phyloP scores from a whole-genome alignment of 1,140 invertebrate genomes.

The Antheraea pernyi region DNA sequence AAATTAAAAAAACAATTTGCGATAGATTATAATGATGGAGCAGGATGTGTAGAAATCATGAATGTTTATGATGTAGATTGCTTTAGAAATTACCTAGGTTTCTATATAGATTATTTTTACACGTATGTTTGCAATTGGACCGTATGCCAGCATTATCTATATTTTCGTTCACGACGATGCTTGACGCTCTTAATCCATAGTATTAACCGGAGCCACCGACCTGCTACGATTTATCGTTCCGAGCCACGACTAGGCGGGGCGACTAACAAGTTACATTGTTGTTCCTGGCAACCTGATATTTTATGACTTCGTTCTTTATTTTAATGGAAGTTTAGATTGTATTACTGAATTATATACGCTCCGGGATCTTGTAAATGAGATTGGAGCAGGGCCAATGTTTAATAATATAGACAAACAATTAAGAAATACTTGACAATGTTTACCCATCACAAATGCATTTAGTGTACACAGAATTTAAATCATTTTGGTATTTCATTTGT shows the following conservation, averaged over 20 bases:
- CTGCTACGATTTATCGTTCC: slow-evolving; percentile 45
- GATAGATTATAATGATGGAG: no score
- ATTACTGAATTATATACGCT: background rate
- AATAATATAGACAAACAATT: background rate
- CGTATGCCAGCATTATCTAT: slow-evolving; percentile 38
- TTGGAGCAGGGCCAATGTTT: background rate
- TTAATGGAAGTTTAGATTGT: slow-evolving; percentile 13
- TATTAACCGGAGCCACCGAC: slow-evolving; percentile 43
- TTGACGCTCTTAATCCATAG: slow-evolving; percentile 48
- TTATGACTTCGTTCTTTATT: slow-evolving; percentile 7
- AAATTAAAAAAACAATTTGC: no score
- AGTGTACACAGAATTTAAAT: background rate
- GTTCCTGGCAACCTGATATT: slow-evolving; percentile 39
- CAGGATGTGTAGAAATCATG: no score
- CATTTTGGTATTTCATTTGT: background rate
- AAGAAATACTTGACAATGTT: background rate
- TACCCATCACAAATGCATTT: background rate
- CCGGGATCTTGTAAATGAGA: background rate
- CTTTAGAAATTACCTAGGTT: background rate
- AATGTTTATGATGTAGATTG: no score
- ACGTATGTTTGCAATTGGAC: slow-evolving; percentile 11
- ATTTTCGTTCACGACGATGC: slow-evolving; percentile 39
- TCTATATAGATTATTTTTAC: slow-evolving; percentile 30
- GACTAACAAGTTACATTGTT: slow-evolving; percentile 45
- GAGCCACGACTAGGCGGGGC: slow-evolving; percentile 35